Evolutionary conservation across 2,113 vertebrate genomes (phyloP), one percentile per base, ranked within the genome.

Genomic region (Otolemur garnettii): DNA sequence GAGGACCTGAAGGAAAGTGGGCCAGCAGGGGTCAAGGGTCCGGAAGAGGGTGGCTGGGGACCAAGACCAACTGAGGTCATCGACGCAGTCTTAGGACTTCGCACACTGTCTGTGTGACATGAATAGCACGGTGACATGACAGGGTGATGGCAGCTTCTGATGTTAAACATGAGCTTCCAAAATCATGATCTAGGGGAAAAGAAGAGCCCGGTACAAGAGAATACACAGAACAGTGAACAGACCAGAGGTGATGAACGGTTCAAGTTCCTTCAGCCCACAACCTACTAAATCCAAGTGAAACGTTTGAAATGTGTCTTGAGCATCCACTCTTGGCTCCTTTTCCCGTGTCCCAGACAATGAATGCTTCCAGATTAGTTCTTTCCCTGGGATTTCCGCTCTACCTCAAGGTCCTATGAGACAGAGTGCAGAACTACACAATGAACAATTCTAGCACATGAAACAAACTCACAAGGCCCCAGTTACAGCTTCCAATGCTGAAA

Each of bases 21-120:
- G 42, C 17, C 19, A 53, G 50, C 28, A 66, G n/a, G 1, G 19
- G 4, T 7, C 4, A 10, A 33, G 45, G 26, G 4, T 69, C 33
- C 30, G 26, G 10, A 30, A 21, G 38, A 2, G 10, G 7, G 22
- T 19, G 7, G 17, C 35, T 1, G 13, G 60, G 17, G 13, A 7
- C 9, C 26, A 42, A 75, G 53, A 28, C 59, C 4, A 33, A 21
- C 5, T 0, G 0, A 9, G 2, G 69, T 14, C 4, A 13, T 75
- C 8, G 2, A 38, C 33, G 11, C 22, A 69, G 14, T 33, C 33
- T 4, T 45, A 42, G 7, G 18, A 26, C 7, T 22, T 85, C 13
- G 30, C 53, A 42, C 10, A 59, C 8, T 17, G 42, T 69, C 53
- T 13, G 38, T 7, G 1, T 18, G 55, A 7, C 2, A 5, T 4